Evolutionary conservation across 1,140 invertebrate species (phyloP).

Genomic region (Tetragonula clypearis): DNA sequence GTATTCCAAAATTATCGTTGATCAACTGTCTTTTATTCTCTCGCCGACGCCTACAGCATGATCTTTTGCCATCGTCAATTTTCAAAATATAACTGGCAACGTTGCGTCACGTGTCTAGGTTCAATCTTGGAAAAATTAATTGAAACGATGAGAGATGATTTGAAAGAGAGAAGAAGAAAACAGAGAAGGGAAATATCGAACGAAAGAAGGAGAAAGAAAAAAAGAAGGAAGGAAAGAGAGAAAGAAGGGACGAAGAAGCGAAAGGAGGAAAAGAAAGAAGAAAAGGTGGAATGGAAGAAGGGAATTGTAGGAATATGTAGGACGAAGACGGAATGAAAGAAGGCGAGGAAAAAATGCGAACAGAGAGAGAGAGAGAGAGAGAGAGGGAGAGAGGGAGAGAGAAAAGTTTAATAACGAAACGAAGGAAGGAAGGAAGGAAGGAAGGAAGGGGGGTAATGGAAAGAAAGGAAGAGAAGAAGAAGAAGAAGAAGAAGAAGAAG

Average conservation of each 20-base stretch:
- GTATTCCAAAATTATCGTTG: slow-evolving; percentile 35
- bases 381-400: not conserved
- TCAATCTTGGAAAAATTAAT: not conserved
- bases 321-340: too few species aligned
- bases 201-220: too few species aligned
- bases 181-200: not conserved
- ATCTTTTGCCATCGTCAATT: not conserved
- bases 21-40: slow-evolving; percentile 36
- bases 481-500: not conserved
- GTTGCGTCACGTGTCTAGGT: not conserved
- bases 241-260: not conserved
- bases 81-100: not conserved
- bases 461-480: not conserved
- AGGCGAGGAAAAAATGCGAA: too few species aligned
- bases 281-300: too few species aligned
- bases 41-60: slow-evolving; percentile 1
- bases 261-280: too few species aligned
- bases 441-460: not conserved
- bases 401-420: too few species aligned
- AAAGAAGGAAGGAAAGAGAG: too few species aligned
- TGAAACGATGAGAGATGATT: not conserved
- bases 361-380: not conserved
- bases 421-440: too few species aligned
- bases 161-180: not conserved
- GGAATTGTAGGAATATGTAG: too few species aligned